phyloP scores from a whole-genome alignment of 2,113 vertebrate species.

The Chlamydotis undulata region DNA sequence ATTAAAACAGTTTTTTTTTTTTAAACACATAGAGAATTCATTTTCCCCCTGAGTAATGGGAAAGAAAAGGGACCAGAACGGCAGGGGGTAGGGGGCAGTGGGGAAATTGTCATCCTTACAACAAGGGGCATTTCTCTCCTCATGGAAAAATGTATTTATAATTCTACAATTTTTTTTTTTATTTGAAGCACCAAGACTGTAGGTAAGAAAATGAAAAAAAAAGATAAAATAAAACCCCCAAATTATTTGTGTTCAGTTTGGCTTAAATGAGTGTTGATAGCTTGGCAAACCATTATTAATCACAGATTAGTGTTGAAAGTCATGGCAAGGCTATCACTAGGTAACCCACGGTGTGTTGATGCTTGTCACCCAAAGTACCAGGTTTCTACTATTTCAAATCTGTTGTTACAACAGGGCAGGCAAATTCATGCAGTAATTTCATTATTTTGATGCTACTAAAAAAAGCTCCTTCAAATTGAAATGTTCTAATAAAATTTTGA shows the following conservation, averaged over 20 bases:
- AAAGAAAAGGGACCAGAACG: background rate
- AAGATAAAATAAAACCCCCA: background rate
- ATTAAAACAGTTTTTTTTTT: background rate
- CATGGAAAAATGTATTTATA: background rate
- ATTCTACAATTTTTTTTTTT: background rate
- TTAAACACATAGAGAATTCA: background rate
- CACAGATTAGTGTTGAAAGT: background rate
- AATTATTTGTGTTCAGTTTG: background rate
- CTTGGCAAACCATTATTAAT: background rate
- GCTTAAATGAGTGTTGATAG: background rate
- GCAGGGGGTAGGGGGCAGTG: background rate
- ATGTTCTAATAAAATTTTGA: background rate
- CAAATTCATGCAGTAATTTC: background rate
- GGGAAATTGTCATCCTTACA: background rate
- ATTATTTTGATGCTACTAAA: background rate
- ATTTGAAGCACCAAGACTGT: background rate
- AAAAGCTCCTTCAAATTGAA: background rate
- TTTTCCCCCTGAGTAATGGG: background rate
- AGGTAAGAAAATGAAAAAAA: background rate
- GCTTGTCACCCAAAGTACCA: background rate
- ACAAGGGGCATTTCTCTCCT: background rate
- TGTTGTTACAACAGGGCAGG: background rate
- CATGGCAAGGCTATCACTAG: background rate
- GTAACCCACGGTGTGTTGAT: background rate
- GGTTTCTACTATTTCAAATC: background rate